Evolutionary conservation across 2,797 vertebrate species (phyloP), one percentile per base, ranked within the genome.

Genomic region (Brachyalestes nurse): DNA sequence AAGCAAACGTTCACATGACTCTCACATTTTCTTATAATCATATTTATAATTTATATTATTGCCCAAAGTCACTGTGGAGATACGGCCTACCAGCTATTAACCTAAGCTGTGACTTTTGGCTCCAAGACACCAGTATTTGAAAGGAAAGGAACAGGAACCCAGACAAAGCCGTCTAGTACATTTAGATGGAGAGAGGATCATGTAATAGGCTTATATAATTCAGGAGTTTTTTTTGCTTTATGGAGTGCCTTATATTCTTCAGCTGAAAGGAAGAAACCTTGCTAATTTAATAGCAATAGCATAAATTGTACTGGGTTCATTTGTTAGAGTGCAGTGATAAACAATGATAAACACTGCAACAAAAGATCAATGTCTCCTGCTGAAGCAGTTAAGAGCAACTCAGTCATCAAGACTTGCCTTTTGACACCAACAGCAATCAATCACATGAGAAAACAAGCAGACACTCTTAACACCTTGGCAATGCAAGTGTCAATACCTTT

Each of bases 381-480:
- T 67, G 8, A n/a, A 67, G 40, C 10, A 5, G 40, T 2, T 7
- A 45, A 14, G 10, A 64, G 28, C 28, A 28, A 28, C 28, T 28
- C 28, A 28, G 28, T 28, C 3, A 28, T 28, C 28, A 1, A 1
- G 28, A 28, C 28, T 28, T 28, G 28, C 16, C 5, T 42, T 16
- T 51, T 40, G 61, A 47, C 40, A 73, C 53, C 51, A 74, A 74
- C 42, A 82, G 1, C 25, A 61, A 23, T 21, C 40, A 7, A 55
- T 21, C 61, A 12, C 42, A 45, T 10, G 6, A 6, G 42, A 6
- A 45, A 45, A 45, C 42, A 45, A 45, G 42, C 28, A 58, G 25
- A 51, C 16, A 38, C 49, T 21, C 9, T 17, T 13, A 5, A 8
- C 25, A 34, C 28, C 25, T 34, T 17, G 14, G 13, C 28, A 2